Percentiles rank a stretch among this genome's conserved stretches.
Conservation (phyloP, 2,113 vertebrate species). For the Neodon shergylaensis region DNA sequence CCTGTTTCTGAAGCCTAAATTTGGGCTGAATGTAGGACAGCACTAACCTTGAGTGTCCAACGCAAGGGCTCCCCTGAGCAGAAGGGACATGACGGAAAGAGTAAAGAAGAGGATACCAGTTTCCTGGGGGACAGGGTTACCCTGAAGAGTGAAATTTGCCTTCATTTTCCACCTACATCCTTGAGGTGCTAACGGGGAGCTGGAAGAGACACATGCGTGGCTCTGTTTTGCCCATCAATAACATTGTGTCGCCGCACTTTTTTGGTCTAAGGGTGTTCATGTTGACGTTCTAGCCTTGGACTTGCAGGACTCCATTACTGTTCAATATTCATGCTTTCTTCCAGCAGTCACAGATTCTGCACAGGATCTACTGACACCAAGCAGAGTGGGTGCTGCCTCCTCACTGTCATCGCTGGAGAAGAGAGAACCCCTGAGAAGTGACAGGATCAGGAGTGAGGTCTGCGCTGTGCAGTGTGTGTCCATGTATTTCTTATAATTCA, state of each 20-base stretch:
- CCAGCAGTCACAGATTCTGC: neutral
- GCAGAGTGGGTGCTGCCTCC: neutral
- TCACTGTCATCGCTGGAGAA: neutral
- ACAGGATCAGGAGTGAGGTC: neutral
- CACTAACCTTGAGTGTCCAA: no score
- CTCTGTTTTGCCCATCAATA: neutral
- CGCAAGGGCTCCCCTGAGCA: neutral
- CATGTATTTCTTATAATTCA: rapidly evolving
- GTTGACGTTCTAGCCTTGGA: neutral
- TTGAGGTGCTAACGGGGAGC: neutral
- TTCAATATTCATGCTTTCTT: neutral
- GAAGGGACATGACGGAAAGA: neutral
- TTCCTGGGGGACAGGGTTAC: neutral
- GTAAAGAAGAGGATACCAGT: no score
- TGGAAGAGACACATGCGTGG: neutral
- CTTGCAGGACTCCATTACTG: neutral
- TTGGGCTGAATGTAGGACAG: neutral
- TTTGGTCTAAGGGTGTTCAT: neutral
- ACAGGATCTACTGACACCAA: neutral
- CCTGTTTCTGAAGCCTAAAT: neutral
- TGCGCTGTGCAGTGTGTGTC: neutral
- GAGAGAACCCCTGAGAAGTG: neutral
- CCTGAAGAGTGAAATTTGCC: neutral
- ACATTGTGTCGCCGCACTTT: neutral
- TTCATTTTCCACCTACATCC: neutral